phyloP scores from a whole-genome alignment of 2,888 invertebrate species.

The Ligdia adustata region DNA sequence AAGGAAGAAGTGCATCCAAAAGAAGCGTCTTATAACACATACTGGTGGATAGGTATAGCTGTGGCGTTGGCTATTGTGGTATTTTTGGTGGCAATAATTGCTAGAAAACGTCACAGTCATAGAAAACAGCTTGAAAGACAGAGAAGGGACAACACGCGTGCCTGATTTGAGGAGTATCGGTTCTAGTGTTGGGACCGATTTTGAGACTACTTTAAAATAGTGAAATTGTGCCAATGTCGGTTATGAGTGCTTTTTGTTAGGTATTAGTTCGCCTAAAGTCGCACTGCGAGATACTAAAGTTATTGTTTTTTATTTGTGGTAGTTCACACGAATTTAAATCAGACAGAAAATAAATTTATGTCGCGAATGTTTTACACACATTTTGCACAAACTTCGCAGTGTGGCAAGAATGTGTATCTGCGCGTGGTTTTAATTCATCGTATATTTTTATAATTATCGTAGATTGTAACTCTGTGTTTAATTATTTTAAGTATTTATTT shows the following conservation, averaged over 20 bases:
- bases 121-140: conserved; percentile 77
- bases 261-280: conserved; percentile 3
- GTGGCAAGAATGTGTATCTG: not conserved
- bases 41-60: conserved; percentile 81
- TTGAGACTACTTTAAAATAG: conserved; percentile 52
- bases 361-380: too few relatives aligned
- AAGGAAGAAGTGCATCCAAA: conserved; percentile 53
- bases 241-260: conserved; percentile 41
- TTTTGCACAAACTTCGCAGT: conserved; percentile 3
- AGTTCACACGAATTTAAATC: too few relatives aligned
- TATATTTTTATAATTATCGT: conserved; percentile 29
- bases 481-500: conserved; percentile 32
- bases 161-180: conserved; percentile 83
- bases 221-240: conserved; percentile 64
- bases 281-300: conserved; percentile 5
- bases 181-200: conserved; percentile 73
- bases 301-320: too few relatives aligned
- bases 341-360: too few relatives aligned
- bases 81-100: conserved; percentile 72
- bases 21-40: conserved; percentile 75
- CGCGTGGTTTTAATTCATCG: conserved; percentile 5
- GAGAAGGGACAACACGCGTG: conserved; percentile 69
- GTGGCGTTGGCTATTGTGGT: conserved; percentile 69
- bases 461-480: conserved; percentile 14
- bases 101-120: conserved; percentile 77